Evolutionary conservation across 2,113 vertebrate genomes (phyloP), one percentile per base, ranked within the genome.

Genomic region (Bettongia penicillata): DNA sequence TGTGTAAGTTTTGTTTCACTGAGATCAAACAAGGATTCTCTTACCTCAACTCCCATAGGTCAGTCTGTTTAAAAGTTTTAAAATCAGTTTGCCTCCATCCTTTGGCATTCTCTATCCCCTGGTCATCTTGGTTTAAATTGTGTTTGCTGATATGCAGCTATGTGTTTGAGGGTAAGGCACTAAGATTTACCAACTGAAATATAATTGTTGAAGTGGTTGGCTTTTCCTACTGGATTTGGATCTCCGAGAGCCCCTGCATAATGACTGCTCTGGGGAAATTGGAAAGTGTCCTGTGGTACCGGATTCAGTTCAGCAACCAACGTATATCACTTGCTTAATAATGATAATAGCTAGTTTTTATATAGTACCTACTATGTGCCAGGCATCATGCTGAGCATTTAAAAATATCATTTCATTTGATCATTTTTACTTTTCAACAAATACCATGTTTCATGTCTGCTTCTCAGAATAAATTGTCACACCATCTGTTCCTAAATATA

Each of bases 401-500:
- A 8, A 84, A 68, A 37, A n/a, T 84, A 77, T n/a, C 22, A 43
- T 43, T 84, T 84, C 6, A 84, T 43, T 84, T 84, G 1, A 84
- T 84, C 68, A 84, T 84, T 0, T 77, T 52, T 50, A 11, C 51
- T 52, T 92, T 31, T 94, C n/a, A n/a, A 53, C 22, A 90, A 48
- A 94, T 8, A 90, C 19, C 95, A 31, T 31, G 93, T 92, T 95
- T 91, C n/a, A 93, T 93, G 31, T 16, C 68, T 92, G 23, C 55
- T 96, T 95, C 51, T 92, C 90, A 92, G 89, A 14, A 91, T 3
- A 48, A 25, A 77, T 6, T 37, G 14, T 12, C 31, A 91, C 14
- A 51, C 19, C 92, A 77, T 77, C 61, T 77, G 37, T 31, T n/a
- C 37, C 31, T 77, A 19, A n/a, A 37, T 68, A 77, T n/a, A 19